phyloP scores from a whole-genome alignment of 1,140 invertebrate genomes.

The Euwallacea similis region DNA sequence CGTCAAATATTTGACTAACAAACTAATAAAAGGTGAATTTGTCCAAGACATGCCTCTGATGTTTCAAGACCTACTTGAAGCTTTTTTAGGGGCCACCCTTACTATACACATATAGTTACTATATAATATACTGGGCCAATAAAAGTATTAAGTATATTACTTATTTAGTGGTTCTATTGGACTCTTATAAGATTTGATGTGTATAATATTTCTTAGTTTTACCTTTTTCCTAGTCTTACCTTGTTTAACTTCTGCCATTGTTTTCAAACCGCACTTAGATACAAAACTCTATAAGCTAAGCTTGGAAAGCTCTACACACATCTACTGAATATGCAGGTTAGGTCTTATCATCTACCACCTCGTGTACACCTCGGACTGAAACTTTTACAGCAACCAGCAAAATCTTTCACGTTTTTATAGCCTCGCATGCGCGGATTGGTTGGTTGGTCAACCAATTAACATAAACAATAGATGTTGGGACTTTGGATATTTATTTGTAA shows the following conservation, averaged over 20 bases:
- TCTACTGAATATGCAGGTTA: not conserved
- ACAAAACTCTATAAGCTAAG: not conserved
- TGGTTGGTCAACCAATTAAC: not conserved
- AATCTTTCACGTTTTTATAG: conserved; percentile 3
- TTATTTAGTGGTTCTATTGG: no score
- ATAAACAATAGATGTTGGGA: not conserved
- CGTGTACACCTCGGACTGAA: not conserved
- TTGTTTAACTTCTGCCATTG: conserved; percentile 7
- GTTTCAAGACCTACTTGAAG: no score
- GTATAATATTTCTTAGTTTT: not conserved
- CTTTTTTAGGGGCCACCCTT: no score
- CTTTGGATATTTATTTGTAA: not conserved
- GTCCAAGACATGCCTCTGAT: no score
- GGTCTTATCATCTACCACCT: not conserved
- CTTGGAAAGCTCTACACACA: not conserved
- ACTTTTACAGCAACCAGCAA: not conserved
- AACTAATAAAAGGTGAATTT: no score
- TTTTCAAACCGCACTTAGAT: not conserved
- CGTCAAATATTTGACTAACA: no score
- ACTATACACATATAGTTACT: no score
- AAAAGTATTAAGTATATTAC: no score
- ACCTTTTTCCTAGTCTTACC: conserved; percentile 8
- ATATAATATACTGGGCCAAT: no score
- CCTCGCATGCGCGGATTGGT: not conserved
- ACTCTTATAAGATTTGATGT: no score